Conservation (phyloP, 1,140 invertebrate genomes). For the Cyclargus thomasi region DNA sequence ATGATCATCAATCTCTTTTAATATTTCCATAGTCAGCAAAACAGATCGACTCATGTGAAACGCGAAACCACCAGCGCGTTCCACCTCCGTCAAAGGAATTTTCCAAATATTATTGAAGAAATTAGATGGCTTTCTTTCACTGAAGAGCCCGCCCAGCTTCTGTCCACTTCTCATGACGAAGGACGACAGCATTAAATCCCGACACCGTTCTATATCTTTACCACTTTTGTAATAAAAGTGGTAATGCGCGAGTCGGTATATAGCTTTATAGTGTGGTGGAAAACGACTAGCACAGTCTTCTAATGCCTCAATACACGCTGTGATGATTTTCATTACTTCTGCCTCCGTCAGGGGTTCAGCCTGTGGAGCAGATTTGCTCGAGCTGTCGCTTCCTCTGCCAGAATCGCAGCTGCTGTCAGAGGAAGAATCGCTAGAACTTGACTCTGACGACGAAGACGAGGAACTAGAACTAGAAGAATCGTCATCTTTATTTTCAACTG, state of each 20-base stretch:
- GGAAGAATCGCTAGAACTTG: conserved; percentile 62
- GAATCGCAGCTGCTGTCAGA: conserved; percentile 63
- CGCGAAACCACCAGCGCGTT: conserved; percentile 92
- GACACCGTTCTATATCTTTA: conserved; percentile 81
- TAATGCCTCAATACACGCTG: conserved; percentile 83
- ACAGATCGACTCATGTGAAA: conserved; percentile 93
- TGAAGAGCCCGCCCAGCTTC: conserved; percentile 87
- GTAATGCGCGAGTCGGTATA: conserved; percentile 90
- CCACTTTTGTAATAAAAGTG: conserved; percentile 84
- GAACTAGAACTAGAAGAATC: conserved; percentile 49
- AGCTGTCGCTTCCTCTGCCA: conserved; percentile 53
- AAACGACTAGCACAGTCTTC: conserved; percentile 90
- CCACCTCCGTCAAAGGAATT: conserved; percentile 92
- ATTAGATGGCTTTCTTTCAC: conserved; percentile 88
- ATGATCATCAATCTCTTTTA: conserved; percentile 86
- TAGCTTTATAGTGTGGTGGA: conserved; percentile 94
- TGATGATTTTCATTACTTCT: conserved; percentile 69
- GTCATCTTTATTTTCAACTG: conserved; percentile 44
- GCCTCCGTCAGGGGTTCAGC: conserved; percentile 52
- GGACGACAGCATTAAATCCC: conserved; percentile 82
- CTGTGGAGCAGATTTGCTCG: conserved; percentile 52
- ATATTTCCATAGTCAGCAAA: conserved; percentile 86
- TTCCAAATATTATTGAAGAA: conserved; percentile 97
- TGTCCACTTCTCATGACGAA: conserved; percentile 79
- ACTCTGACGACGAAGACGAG: conserved; percentile 60